phyloP scores from a whole-genome alignment of 2,113 vertebrate species.

The Protobothrops flavoviridis region DNA sequence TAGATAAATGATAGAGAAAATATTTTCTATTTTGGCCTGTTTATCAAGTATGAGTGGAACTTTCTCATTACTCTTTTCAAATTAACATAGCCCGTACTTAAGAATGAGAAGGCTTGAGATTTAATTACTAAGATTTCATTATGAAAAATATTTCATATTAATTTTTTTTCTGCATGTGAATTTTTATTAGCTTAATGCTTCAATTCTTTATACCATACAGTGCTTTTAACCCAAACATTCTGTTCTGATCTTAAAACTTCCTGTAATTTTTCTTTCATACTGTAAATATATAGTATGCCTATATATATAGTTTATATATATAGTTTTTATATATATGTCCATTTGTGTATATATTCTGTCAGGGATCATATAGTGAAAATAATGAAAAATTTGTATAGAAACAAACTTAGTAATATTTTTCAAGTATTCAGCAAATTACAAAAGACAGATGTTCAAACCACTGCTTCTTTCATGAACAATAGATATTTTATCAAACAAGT shows the following conservation, averaged over 20 bases:
- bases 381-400: slow-evolving; percentile 20
- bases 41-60: background rate
- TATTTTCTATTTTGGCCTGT: background rate
- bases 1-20: background rate
- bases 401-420: background rate
- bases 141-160: slow-evolving; percentile 48
- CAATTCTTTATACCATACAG: background rate
- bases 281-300: background rate
- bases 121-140: slow-evolving; percentile 53
- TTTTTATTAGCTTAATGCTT: slow-evolving; percentile 29
- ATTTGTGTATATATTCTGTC: background rate
- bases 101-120: slow-evolving; percentile 27
- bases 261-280: slow-evolving; percentile 2
- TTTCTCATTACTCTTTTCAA: background rate
- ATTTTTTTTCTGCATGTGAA: slow-evolving; percentile 41
- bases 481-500: background rate
- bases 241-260: slow-evolving; percentile 14
- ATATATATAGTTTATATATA: background rate
- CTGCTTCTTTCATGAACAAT: slow-evolving; percentile 8
- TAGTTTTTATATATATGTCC: background rate
- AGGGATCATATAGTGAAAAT: background rate
- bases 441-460: slow-evolving; percentile 20
- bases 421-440: background rate
- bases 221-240: background rate
- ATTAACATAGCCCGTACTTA: background rate